phyloP scores from a whole-genome alignment of 2,888 invertebrate genomes.

The Penaeus monodon region DNA sequence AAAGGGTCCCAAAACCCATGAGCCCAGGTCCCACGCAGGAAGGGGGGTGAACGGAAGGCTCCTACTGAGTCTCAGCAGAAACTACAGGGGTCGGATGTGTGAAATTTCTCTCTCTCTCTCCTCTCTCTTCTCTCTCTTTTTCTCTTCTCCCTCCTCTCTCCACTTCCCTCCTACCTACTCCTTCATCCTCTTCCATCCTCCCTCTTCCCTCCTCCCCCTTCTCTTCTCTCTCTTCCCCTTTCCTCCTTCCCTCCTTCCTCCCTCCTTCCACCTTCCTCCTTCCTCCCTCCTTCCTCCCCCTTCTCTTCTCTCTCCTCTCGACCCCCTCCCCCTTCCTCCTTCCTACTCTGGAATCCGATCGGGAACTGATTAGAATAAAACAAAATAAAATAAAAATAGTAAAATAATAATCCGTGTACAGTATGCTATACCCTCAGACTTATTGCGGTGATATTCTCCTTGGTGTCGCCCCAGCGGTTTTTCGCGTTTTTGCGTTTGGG shows the following conservation, averaged over 20 bases:
- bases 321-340: too few relatives aligned
- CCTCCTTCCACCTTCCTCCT: accelerated
- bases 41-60: neutral
- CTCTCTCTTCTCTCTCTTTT: too few relatives aligned
- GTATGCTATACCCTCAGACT: neutral
- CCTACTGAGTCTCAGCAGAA: slow-evolving; percentile 2
- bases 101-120: too few relatives aligned
- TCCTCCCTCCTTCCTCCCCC: too few relatives aligned
- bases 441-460: neutral
- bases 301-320: too few relatives aligned
- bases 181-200: too few relatives aligned
- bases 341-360: too few relatives aligned
- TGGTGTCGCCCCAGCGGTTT: neutral
- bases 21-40: slow-evolving; percentile 10
- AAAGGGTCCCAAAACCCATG: slow-evolving; percentile 12
- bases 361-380: neutral
- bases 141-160: too few relatives aligned
- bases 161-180: too few relatives aligned
- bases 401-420: neutral
- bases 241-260: too few relatives aligned
- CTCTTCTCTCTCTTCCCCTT: too few relatives aligned
- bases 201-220: too few relatives aligned
- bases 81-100: neutral
- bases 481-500: neutral
- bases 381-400: neutral